A percentile compares a stretch with the other conserved stretches of the same genome.
Conservation (phyloP, 2,113 vertebrate species). For the Pachycephala philippinensis region DNA sequence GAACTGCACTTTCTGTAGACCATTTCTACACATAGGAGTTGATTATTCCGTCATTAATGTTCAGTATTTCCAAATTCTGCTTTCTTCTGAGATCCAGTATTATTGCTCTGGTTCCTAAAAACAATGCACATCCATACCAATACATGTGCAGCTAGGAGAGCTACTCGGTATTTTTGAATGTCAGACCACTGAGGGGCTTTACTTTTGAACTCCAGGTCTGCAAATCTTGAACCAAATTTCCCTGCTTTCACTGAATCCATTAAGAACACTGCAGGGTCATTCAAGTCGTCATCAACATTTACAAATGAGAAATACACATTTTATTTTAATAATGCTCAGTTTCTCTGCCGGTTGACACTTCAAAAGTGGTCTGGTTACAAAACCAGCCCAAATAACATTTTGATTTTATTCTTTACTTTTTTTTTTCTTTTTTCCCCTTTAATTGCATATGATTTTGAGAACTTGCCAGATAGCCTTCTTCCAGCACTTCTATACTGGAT, state of each 20-base stretch:
- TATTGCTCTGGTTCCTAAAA: background rate
- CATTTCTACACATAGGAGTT: background rate
- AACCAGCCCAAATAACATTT: background rate
- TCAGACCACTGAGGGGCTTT: background rate
- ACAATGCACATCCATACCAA: background rate
- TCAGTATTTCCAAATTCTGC: background rate
- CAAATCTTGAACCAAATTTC: background rate
- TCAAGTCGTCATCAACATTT: background rate
- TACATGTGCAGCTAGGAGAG: fast-evolving
- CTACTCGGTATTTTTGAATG: background rate
- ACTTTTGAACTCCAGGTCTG: background rate
- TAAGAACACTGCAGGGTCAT: background rate
- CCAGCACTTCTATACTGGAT: conserved; percentile 22
- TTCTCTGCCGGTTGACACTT: background rate
- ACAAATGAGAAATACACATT: background rate
- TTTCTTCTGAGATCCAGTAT: background rate
- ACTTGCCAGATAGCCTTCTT: conserved; percentile 33
- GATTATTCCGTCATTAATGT: background rate
- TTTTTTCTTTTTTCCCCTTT: background rate
- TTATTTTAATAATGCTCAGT: background rate
- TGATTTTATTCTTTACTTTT: background rate
- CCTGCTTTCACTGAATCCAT: background rate
- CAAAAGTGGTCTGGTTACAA: background rate
- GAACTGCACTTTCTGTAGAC: background rate
- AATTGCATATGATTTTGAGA: conserved; percentile 8